phyloP scores from a whole-genome alignment of 2,797 vertebrate species.

The Pseudochromis fuscus region DNA sequence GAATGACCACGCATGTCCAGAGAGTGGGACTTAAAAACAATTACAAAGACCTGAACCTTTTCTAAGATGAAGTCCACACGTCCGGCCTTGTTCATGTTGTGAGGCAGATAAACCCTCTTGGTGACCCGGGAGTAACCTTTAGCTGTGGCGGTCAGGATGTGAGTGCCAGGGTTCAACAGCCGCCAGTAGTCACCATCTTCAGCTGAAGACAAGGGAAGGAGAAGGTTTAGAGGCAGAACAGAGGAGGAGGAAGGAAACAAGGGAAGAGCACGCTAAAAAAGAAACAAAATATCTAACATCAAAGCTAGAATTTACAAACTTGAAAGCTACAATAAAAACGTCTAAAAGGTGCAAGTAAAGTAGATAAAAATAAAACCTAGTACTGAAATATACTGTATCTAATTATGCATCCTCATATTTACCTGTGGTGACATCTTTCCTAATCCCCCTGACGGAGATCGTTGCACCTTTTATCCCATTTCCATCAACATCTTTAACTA shows the following conservation, averaged over 20 bases:
- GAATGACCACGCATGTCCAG: not conserved
- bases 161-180: slow-evolving; percentile 89
- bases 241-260: not conserved
- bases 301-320: no score
- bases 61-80: slow-evolving; percentile 91
- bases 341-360: no score
- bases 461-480: slow-evolving; percentile 92
- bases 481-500: slow-evolving; percentile 90
- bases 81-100: slow-evolving; percentile 87
- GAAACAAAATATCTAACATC: not conserved
- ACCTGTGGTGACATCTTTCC: slow-evolving; percentile 95
- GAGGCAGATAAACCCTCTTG: slow-evolving; percentile 92
- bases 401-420: slow-evolving; percentile 56
- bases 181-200: slow-evolving; percentile 96
- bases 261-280: not conserved
- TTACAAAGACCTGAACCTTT: slow-evolving; percentile 67
- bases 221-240: not conserved
- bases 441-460: slow-evolving; percentile 90
- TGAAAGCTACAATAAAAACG: no score
- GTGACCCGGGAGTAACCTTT: slow-evolving; percentile 89
- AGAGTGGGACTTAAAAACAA: slow-evolving; percentile 4
- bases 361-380: not conserved
- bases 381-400: not conserved
- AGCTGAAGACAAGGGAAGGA: slow-evolving; percentile 77
- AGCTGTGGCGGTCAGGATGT: slow-evolving; percentile 90